Base-by-base conservation (phyloP, 2,888 invertebrate species). In the Caenorhabditis uteleia region DNA sequence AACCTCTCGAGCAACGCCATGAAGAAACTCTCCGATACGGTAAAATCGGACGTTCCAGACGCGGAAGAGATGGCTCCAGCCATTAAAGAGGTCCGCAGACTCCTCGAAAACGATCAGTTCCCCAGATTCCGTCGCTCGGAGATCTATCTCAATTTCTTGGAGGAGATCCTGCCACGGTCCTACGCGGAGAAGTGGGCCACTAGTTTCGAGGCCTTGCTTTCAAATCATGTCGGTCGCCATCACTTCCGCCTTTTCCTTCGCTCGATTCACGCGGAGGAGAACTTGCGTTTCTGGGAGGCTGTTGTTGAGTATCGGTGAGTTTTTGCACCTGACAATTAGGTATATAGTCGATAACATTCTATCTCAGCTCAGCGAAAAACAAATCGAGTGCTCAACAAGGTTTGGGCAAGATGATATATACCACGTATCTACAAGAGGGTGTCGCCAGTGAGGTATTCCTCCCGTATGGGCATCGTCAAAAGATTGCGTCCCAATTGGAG, bases 51-150 rank as follows among this genome's bases (percentile, higher is more conserved):
- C n/a, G 50, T 66, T 25, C 71, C 76, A 26, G 79, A 82, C 23
- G 46, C 59, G 45, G 75, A 77, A 21, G 71, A 74, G 25, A 68
- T 82, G 36, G 77, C 74, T 3, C 72, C 77, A 29, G 81, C 80
- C 1, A 59, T 74, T 45, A 79, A 80, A 48, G 71, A 77, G 51
- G 79, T 68, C 8, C 23, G 12, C 23, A 68, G 82, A 40, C 66
- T 82, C 31, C 67, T 82, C 36, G 82, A 82, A 53, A 81, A 79
- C 58, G 82, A 82, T 48, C 80, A 82, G 49, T 80, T 82, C 46
- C 82, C 82, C 8, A 70, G 80, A 21, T 82, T 82, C 68, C 71
- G 79, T 23, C 75, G 82, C 10, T 82, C 82, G 3, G 76, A 73
- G 5, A 57, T 75, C 36, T 82, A 80, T 59, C 53, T 81, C 0